Evolutionary conservation across 1,140 invertebrate genomes (phyloP), one percentile per base, ranked within the genome.

Genomic region (Ceratitis capitata): DNA sequence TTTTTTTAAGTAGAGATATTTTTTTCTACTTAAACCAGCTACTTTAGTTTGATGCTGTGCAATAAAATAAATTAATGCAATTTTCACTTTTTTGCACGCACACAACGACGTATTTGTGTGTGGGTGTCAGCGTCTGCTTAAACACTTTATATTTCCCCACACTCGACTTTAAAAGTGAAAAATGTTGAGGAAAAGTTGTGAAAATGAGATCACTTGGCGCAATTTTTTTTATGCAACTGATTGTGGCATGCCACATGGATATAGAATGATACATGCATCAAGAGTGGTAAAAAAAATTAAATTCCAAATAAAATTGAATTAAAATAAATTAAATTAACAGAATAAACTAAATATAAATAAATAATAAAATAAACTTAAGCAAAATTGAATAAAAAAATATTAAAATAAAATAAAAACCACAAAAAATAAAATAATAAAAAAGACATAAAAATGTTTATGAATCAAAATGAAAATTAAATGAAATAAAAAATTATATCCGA

Each of bases 81-180:
- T 78, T 78, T 78, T 45, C n/a, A 42, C 39, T 45, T 64, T 78
- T 45, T 78, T 45, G 39, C 69, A 78, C 39, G 39, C 69, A 78
- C 39, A 26, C 69, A 61, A 53, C 61, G 39, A 35, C 14, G 39
- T 16, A 35, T 7, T 4, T 0, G 19, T 26, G 56, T 26, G 56
- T 23, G 23, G 9, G 23, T 58, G 23, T 58, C n/a, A 23, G 5
- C 3, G 23, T 26, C 10, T 26, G 26, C 3, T 4, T 69, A 26
- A 19, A 42, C 16, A 35, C 23, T 6, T 78, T 26, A 12, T 47
- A 26, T 39, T 45, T 78, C 35, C 69, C 69, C n/a, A 16, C 69
- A 47, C n/a, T 78, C 45, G 35, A 78, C 69, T 78, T 23, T 42
- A 78, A 78, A 78, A 78, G 39, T 78, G 69, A 78, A 78, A 78